Base-by-base conservation (phyloP, 1,140 invertebrate genomes). In the Stenopsyche tienmushanensis region DNA sequence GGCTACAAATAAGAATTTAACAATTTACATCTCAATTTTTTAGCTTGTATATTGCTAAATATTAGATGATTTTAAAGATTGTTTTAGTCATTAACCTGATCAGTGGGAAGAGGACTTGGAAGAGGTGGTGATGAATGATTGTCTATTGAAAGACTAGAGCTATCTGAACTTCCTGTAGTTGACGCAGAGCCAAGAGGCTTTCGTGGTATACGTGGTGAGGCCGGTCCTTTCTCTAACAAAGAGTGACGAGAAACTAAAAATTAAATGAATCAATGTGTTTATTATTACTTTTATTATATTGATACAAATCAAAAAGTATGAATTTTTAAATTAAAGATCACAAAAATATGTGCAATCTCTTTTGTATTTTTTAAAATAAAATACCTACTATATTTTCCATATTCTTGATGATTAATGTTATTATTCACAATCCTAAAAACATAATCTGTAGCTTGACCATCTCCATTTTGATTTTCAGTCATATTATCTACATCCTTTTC, bases 401-500 rank as follows among this genome's bases (percentile, higher is more conserved):
- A 86, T 62, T 89, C 86, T 72, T 90, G 86, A 72, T 90, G 90
- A 65, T 86, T 86, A 45, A 81, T 80, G 44, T 86, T 87, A 60
- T 90, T 88, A 72, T 86, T 88, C 25, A 94, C 87, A 67, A 96
- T 92, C 29, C 93, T 83, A 79, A 97, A 97, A 1, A 97, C 94
- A 77, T 94, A 97, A 77, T 97, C 94, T 82, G 85, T 76, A 13
- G 75, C 73, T 34, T 79, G 77, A 44, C 60, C 62, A 24, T 71
- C 66, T 25, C 26, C 17, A 26, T 65, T 65, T 20, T 54, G 55
- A 24, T 49, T 64, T 23, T 13, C 42, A 17, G 64, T 71, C 1
- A 64, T 24, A 18, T 53, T 54, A 7, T 55, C 49, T 21, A 15
- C 34, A 24, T 79, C 79, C 72, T 74, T 77, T 10, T 78, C 78